These are phyloP conservation scores for Cyrtodaria siliqua DNA, from an alignment of 2,888 invertebrate genomes.

Conservation along the genomic window DNA sequence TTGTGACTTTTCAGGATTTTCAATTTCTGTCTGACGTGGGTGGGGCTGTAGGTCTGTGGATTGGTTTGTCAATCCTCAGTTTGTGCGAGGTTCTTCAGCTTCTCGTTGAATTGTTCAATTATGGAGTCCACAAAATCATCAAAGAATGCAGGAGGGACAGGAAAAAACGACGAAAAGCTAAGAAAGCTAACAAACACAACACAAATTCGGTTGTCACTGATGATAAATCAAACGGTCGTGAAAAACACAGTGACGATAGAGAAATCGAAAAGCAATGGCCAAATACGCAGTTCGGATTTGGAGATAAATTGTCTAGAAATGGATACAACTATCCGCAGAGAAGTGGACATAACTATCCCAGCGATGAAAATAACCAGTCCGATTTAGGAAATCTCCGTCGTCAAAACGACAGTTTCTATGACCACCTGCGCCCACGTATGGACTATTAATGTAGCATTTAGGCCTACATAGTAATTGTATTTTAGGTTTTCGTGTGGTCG, in stretches of 20 bases:
- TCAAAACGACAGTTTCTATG: too few species aligned
- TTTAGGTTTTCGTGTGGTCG: too few species aligned
- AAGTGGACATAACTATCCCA: too few species aligned
- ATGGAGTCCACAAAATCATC: conserved; percentile 13
- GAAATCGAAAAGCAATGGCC: not conserved
- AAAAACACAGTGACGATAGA: not conserved
- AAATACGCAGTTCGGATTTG: too few species aligned
- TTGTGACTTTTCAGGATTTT: not conserved
- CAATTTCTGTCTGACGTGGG: conserved; percentile 72
- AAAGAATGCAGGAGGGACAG: not conserved
- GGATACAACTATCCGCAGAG: too few species aligned
- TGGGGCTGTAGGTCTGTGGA: conserved; percentile 71
- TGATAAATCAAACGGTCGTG: not conserved
- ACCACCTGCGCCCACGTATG: too few species aligned
- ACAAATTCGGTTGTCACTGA: not conserved
- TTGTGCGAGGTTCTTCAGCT: conserved; percentile 68
- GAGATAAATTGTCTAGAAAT: too few species aligned
- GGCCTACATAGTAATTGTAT: too few species aligned
- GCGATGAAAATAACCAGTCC: too few species aligned
- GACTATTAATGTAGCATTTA: too few species aligned
- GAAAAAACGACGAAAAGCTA: not conserved
- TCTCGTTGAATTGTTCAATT: conserved; percentile 57
- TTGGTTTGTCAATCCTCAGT: conserved; percentile 69
- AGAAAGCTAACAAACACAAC: not conserved
- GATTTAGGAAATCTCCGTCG: too few species aligned